Percentiles rank a stretch among this genome's conserved stretches.
Evolutionary conservation across 1,140 invertebrate species (phyloP).

Genomic region (Phymorhynchus buccinoides): DNA sequence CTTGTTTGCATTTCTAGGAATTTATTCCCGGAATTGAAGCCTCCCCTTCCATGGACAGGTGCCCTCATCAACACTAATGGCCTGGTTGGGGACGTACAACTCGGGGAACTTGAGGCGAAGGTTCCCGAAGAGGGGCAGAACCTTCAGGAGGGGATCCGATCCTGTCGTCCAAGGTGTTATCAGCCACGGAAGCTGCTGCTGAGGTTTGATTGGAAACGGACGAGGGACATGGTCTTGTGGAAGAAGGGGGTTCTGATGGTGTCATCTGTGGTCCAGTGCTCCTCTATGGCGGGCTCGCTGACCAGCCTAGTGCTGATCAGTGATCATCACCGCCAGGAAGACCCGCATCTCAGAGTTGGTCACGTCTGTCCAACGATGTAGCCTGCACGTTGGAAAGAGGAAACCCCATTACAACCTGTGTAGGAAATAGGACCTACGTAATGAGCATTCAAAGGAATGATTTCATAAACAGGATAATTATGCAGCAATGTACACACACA

Average conservation of each 20-base stretch:
- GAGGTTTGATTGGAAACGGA: conserved; percentile 37
- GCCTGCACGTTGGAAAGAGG: too few species aligned
- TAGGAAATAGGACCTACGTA: too few species aligned
- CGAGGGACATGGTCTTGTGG: conserved; percentile 30
- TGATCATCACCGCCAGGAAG: not conserved
- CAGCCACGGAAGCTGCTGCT: conserved; percentile 36
- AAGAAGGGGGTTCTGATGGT: conserved; percentile 36
- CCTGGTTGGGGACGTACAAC: conserved; percentile 36
- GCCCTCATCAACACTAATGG: conserved; percentile 50
- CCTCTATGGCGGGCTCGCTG: not conserved
- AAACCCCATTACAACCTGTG: too few species aligned
- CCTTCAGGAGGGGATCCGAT: conserved; percentile 36
- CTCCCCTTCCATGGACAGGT: conserved; percentile 47
- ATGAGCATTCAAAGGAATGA: not conserved
- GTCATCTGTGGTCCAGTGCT: not conserved
- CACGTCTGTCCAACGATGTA: not conserved
- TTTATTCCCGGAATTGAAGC: conserved; percentile 46
- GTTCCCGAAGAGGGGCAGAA: conserved; percentile 36
- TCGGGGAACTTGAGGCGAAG: conserved; percentile 37
- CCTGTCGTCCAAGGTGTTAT: conserved; percentile 32
- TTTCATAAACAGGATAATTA: too few species aligned
- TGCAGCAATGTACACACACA: too few species aligned
- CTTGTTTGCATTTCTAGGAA: conserved; percentile 45
- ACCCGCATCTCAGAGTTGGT: not conserved
- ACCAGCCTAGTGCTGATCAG: not conserved